Evolutionary conservation across 2,797 vertebrate species (phyloP), one percentile per base, ranked within the genome.

Genomic region (Gambusia yucatana): DNA sequence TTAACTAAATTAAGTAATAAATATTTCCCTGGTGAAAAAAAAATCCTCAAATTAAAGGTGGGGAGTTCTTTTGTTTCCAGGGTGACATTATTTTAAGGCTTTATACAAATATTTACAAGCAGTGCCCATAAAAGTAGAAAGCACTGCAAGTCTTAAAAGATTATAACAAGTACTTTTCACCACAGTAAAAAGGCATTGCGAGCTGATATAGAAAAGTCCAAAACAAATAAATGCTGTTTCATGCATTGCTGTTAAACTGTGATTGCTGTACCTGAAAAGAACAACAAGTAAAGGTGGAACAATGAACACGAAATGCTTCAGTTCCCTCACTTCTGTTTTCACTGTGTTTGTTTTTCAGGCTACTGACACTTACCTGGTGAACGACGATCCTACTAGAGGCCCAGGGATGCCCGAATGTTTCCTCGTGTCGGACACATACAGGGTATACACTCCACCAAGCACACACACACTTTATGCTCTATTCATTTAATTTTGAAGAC

Each of bases 341-440:
- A 84, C 36, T 80, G 67, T 70, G 25, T 44, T 33, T 83, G 50
- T 85, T 80, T 79, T 94, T 73, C 90, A 96, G 96, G 95, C 96
- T 92, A 95, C 96, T 84, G 96, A 96, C 94, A 94, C 95, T 74
- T 96, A 96, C 93, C 93, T 96, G 95, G 95, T 96, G 86, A 96
- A 96, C 89, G 95, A 96, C 90, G 95, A 96, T 91, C 93, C 95
- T 82, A 90, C 94, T 78, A 87, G 95, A 95, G 95, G 94, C 83
- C 94, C 95, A 63, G 95, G 95, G 85, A 95, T 96, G 95, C 95
- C 96, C 75, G 96, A 96, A 85, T 96, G 96, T 90, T 96, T 96
- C 94, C 95, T 96, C 47, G 95, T 96, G 87, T 95, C 96, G 41
- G 96, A 96, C 79, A 95, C 96, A 75, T 96, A 96, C 84, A 95